A percentile compares a stretch with the other conserved stretches of the same genome.
Conservation (phyloP, 2,888 invertebrate genomes). For the Pardosa pseudoannulata region DNA sequence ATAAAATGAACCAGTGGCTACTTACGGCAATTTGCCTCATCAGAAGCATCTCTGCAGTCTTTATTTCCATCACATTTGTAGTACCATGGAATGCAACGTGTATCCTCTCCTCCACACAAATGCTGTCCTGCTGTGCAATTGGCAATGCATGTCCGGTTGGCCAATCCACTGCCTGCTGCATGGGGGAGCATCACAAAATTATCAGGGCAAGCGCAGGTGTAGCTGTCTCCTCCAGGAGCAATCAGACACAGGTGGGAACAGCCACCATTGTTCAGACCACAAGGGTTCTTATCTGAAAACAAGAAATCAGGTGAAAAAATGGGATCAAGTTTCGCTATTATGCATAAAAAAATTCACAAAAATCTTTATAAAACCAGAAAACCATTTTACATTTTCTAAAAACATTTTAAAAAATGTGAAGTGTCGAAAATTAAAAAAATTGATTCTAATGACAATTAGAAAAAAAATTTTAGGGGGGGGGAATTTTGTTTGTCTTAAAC, state of each 20-base stretch:
- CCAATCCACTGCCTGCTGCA: slow-evolving; percentile 79
- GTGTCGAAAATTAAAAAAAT: too few relatives aligned
- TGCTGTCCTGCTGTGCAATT: slow-evolving; percentile 96
- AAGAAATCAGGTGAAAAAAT: too few relatives aligned
- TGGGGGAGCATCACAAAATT: slow-evolving; percentile 85
- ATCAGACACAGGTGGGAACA: slow-evolving; percentile 97
- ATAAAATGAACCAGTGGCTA: too few relatives aligned
- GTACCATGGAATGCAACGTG: slow-evolving; percentile 87
- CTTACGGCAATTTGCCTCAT: slow-evolving; percentile 90
- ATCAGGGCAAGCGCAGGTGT: slow-evolving; percentile 95
- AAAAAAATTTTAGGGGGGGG: too few relatives aligned
- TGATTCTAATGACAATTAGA: too few relatives aligned
- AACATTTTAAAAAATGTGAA: too few relatives aligned
- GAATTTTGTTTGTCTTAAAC: too few relatives aligned
- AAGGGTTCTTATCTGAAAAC: slow-evolving; percentile 88
- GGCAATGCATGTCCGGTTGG: slow-evolving; percentile 91
- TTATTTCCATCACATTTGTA: slow-evolving; percentile 82
- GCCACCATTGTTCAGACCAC: slow-evolving; percentile 93
- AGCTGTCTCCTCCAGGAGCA: slow-evolving; percentile 84
- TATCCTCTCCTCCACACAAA: slow-evolving; percentile 83
- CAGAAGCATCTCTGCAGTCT: slow-evolving; percentile 90
- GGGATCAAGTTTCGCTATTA: too few relatives aligned
- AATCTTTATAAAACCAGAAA: too few relatives aligned
- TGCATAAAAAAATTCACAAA: too few relatives aligned
- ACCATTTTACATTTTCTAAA: too few relatives aligned